These are phyloP conservation scores for Villa cingulata DNA, from an alignment of 2,888 invertebrate genomes.

Conservation along the genomic window DNA sequence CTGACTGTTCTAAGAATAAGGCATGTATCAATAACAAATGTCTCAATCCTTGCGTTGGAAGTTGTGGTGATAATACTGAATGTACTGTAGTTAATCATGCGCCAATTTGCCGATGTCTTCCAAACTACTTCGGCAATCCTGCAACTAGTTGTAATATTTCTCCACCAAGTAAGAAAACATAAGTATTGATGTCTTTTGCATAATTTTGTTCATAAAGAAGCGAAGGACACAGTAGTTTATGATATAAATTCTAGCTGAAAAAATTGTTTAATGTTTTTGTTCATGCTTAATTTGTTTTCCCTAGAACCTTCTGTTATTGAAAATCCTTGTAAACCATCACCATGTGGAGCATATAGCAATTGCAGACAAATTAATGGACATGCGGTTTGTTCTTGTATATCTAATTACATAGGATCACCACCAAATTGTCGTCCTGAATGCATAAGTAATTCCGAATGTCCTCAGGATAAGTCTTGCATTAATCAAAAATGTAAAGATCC, in stretches of 20 bases:
- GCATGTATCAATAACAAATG: constrained; percentile 65
- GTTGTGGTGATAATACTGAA: constrained; percentile 67
- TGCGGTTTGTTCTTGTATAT: constrained; percentile 67
- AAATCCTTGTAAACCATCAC: constrained; percentile 51
- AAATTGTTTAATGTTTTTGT: background rate
- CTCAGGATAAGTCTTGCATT: constrained; percentile 65
- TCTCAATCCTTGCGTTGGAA: constrained; percentile 68
- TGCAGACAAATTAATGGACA: constrained; percentile 59
- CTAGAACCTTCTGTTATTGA: constrained; percentile 19
- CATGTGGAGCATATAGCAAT: constrained; percentile 69
- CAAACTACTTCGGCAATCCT: constrained; percentile 48
- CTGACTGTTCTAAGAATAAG: constrained; percentile 48
- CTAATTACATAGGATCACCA: constrained; percentile 65
- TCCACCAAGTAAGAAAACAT: constrained; percentile 28
- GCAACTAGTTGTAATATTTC: constrained; percentile 36
- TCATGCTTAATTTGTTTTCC: constrained; percentile 1
- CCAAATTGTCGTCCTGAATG: constrained; percentile 70
- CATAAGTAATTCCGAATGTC: constrained; percentile 68
- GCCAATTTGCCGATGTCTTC: constrained; percentile 48
- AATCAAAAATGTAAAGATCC: constrained; percentile 70
- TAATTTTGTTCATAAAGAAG: too few species aligned
- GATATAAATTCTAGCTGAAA: too few species aligned
- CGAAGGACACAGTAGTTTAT: too few species aligned
- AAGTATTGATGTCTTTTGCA: too few species aligned
- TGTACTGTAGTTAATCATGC: constrained; percentile 54